Evolutionary conservation across 1,140 invertebrate genomes (phyloP), one percentile per base, ranked within the genome.

Genomic region (Chironomus striatipennis): DNA sequence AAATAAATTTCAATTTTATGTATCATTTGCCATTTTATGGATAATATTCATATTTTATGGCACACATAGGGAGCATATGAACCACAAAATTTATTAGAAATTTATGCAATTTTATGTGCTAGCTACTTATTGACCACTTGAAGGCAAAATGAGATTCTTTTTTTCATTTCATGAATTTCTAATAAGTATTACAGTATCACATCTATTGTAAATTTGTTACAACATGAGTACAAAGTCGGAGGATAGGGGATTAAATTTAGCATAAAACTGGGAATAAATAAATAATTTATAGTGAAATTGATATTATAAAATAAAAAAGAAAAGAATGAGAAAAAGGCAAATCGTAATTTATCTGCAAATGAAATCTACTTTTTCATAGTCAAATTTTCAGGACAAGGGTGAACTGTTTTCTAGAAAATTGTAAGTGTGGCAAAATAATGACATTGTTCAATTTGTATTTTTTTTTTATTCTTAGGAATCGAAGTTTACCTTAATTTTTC

Each of bases 21-120:
- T 21, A 70, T 70, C 65, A 70, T 70, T 70, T 70, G 65, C 65
- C 65, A 70, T 70, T 70, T 70, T 70, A 70, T 70, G 17, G 9
- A 70, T 70, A 21, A 21, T 21, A 70, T 21, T 70, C 18, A 70
- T 21, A 18, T n/a, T 57, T 57, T 57, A 70, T 18, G 7, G 65
- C n/a, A 70, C 65, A 18, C 65, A 70, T 10, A 70, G 65, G 65
- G 10, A n/a, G n/a, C 47, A 57, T 70, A 21, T 20, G 65, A 70
- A 70, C 65, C 65, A 21, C 65, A 70, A n/a, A n/a, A 70, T 70
- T 70, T 70, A 70, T 70, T 70, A 70, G 65, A 70, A 70, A 18
- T 70, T 70, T 70, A 70, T 70, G n/a, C 65, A 18, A 57, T 34
- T 34, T 34, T 34, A 34, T 34, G 9, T 57, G 47, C 47, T 57